Percentiles rank a stretch among this genome's conserved stretches.
These are phyloP conservation scores for Platyrinchus mystaceus DNA, from an alignment of 2,797 vertebrate genomes.

Conservation along the genomic window DNA sequence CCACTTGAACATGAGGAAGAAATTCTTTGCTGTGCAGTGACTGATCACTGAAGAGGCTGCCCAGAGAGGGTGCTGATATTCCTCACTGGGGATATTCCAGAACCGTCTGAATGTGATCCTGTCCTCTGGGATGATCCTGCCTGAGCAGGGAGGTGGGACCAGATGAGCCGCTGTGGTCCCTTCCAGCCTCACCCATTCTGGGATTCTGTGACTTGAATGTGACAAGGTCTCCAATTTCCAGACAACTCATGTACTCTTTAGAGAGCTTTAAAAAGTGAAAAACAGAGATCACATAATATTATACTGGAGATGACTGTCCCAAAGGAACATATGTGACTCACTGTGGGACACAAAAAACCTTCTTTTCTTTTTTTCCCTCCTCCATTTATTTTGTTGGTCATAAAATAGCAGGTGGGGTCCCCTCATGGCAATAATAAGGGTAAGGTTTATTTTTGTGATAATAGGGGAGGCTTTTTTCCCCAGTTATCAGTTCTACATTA, in stretches of 20 bases:
- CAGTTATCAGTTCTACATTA: no score
- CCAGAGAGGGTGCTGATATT: neutral
- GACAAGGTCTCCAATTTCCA: rapidly evolving
- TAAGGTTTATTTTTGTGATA: rapidly evolving
- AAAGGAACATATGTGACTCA: neutral
- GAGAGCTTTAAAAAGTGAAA: neutral
- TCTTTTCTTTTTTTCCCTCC: neutral
- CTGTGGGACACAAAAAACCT: rapidly evolving
- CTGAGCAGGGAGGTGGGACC: neutral
- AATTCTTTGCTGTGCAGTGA: neutral
- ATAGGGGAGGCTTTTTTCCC: neutral
- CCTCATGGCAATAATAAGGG: rapidly evolving
- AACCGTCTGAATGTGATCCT: rapidly evolving
- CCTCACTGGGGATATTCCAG: neutral
- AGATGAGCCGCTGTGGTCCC: rapidly evolving
- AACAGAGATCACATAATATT: rapidly evolving
- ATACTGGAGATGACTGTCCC: neutral
- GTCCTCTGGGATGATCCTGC: neutral
- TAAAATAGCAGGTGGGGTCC: rapidly evolving
- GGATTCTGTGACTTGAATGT: rapidly evolving
- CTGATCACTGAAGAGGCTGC: neutral
- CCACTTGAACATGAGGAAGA: neutral
- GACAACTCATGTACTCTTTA: rapidly evolving
- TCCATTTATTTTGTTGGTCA: rapidly evolving
- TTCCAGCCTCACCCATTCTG: neutral